Evolutionary conservation across 2,797 vertebrate species (phyloP).

Genomic region (Tadarida brasiliensis): DNA sequence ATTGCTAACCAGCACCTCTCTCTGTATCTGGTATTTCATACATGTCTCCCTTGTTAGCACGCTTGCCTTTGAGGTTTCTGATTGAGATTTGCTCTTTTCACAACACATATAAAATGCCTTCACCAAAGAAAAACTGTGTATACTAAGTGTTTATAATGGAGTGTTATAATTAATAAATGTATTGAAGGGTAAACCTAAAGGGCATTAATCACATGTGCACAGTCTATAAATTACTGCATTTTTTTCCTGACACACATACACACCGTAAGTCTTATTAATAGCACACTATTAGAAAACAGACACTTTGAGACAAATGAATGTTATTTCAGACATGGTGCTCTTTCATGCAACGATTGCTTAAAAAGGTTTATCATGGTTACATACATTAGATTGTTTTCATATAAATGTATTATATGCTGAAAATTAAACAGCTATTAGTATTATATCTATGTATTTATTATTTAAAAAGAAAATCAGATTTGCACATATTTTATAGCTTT

Average conservation of each 20-base stretch:
- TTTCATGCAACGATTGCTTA: not conserved
- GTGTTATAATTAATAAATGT: not conserved
- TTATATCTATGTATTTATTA: not conserved
- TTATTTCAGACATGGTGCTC: not conserved
- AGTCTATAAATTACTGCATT: not conserved
- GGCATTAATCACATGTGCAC: not conserved
- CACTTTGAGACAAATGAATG: not conserved
- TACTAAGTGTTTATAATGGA: not conserved
- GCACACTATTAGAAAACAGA: not conserved
- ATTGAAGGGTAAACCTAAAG: not conserved
- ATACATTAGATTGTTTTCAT: not conserved
- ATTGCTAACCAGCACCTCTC: not conserved
- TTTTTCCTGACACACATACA: not conserved
- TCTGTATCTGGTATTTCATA: too few species aligned
- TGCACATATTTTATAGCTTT: not conserved
- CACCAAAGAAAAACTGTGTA: not conserved
- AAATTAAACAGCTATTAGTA: not conserved
- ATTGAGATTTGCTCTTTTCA: not conserved
- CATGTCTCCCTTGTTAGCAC: not conserved
- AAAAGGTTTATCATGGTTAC: not conserved
- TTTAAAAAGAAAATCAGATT: not conserved
- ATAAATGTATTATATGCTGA: not conserved
- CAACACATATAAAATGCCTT: not conserved
- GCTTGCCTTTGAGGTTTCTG: not conserved
- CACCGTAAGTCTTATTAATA: not conserved